Base-by-base conservation (phyloP, 2,888 invertebrate genomes). In the Dendrolimus houi region DNA sequence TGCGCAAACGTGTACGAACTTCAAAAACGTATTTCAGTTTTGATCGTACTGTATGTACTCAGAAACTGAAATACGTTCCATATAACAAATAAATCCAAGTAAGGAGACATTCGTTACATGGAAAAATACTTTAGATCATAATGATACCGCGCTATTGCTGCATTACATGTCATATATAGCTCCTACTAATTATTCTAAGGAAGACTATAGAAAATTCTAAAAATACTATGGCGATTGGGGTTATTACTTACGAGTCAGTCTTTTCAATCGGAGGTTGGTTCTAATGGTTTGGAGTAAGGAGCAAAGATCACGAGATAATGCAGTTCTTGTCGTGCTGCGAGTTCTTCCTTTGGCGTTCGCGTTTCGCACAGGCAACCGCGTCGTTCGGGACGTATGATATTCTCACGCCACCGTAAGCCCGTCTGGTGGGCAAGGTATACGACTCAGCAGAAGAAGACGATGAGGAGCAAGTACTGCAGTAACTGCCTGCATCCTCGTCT, bases 351-450 rank as follows among this genome's bases (percentile, higher is more conserved):
- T 80, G 91, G 66, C 94, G 92, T 57, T 95, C 92, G 61, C 95
- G 92, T 68, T 94, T 92, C 55, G 96, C 96, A 75, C 95, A 95
- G 59, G 97, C 97, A 55, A 97, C 92, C 7, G 96, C 96, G 84
- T 97, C 97, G 82, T 97, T 97, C 67, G 97, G 97, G 64, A 98
- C 97, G 85, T 98, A 98, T 9, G 97, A 96, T 71, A 97, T 97
- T 66, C 97, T 89, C 12, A 97, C 96, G 53, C 97, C 97, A 58
- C 96, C 96, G 77, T 96, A 96, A 56, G 96, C 96, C 59, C 96
- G 91, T 66, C 96, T 87, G 53, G 96, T 94, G 6, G 97, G 97
- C 69, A 97, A 86, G 62, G 96, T 95, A 81, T 97, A 97, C 64
- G 97, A 96, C 72, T 96, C 94, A 65, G 96, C 96, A 64, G 97